Percentiles rank a stretch among this genome's conserved stretches.
These are phyloP conservation scores for Eidolon dupreanum DNA, from an alignment of 2,797 vertebrate genomes.

Conservation along the genomic window DNA sequence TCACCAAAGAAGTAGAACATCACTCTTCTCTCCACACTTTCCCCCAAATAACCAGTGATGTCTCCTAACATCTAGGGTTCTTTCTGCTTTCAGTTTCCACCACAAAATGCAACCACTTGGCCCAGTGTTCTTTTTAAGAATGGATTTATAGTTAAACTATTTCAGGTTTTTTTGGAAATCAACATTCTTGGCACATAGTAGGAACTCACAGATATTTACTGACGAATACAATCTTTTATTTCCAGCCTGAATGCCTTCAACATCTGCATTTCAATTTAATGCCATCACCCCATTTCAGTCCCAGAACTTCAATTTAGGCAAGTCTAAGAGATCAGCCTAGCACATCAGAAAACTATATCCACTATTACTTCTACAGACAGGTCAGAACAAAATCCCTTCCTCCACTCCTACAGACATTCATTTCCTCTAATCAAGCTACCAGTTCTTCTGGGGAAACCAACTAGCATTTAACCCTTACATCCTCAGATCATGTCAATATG, in stretches of 20 bases:
- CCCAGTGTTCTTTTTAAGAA: conserved; percentile 18
- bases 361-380: conserved; percentile 42
- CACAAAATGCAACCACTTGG: conserved; percentile 24
- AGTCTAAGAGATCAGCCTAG: conserved; percentile 30
- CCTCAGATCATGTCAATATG: conserved; percentile 48
- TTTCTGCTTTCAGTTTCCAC: conserved; percentile 52
- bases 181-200: conserved; percentile 55
- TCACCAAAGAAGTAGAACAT: background rate
- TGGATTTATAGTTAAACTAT: conserved; percentile 53
- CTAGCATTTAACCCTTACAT: conserved; percentile 65
- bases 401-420: conserved; percentile 27
- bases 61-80: background rate
- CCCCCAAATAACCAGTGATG: background rate
- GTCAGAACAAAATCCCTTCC: conserved; percentile 41
- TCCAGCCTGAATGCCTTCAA: conserved; percentile 5
- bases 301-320: background rate
- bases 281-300: conserved; percentile 27
- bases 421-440: conserved; percentile 67
- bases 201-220: conserved; percentile 63
- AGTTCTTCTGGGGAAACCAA: conserved; percentile 30
- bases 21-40: background rate
- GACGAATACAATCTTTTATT: conserved; percentile 54
- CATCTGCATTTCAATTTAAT: conserved; percentile 65
- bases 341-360: conserved; percentile 44
- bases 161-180: conserved; percentile 17